phyloP scores from a whole-genome alignment of 1,140 invertebrate genomes.

The Lasioglossum albipes region DNA sequence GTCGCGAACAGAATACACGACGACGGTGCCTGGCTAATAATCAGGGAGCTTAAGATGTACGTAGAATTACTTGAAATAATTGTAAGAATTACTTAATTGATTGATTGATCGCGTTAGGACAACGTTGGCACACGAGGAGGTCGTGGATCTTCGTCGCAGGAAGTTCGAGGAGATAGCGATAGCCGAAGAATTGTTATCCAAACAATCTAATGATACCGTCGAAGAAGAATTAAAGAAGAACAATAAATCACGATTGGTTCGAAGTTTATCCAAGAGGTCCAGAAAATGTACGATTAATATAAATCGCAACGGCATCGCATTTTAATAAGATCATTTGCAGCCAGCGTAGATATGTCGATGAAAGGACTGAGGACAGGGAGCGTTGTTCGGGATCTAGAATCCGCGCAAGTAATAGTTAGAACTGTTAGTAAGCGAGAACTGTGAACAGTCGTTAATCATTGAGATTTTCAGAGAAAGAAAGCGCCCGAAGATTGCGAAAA shows the following conservation, averaged over 20 bases:
- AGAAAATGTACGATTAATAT: constrained; percentile 22
- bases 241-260: background rate
- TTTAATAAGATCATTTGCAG: background rate
- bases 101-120: constrained; percentile 36
- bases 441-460: background rate
- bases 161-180: constrained; percentile 43
- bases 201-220: background rate
- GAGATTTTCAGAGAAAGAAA: constrained; percentile 1
- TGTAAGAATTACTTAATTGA: too few relatives aligned
- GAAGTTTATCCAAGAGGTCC: constrained; percentile 5
- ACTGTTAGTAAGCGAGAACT: background rate
- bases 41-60: constrained; percentile 57
- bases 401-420: background rate
- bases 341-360: background rate
- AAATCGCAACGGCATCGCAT: background rate
- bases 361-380: background rate
- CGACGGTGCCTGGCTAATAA: constrained; percentile 52
- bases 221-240: background rate
- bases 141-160: constrained; percentile 56
- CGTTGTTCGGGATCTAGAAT: background rate
- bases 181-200: constrained; percentile 19
- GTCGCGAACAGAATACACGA: constrained; percentile 67
- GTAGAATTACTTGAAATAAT: background rate
- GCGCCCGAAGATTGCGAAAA: background rate
- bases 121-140: constrained; percentile 63